These are phyloP conservation scores for Odocoileus virginianus DNA, from an alignment of 2,113 vertebrate species.

Conservation along the genomic window DNA sequence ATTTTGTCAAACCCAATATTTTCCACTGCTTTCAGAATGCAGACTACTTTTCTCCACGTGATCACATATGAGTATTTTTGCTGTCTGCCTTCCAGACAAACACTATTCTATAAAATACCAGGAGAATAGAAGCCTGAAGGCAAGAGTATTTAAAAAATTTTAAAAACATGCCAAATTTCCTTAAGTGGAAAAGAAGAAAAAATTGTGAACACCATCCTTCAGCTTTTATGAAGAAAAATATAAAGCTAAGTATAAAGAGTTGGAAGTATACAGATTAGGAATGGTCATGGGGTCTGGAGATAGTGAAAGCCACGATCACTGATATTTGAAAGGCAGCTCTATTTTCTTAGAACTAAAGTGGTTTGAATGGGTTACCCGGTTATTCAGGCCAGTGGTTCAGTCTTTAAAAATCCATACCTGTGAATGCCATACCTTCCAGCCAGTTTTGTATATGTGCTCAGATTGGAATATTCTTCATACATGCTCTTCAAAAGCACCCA, in stretches of 20 bases:
- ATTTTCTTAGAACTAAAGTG: background rate
- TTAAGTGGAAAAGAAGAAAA: background rate
- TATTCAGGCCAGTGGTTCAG: background rate
- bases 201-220: background rate
- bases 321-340: background rate
- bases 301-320: background rate
- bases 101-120: background rate
- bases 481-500: background rate
- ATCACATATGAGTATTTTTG: background rate
- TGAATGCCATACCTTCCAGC: background rate
- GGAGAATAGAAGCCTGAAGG: background rate
- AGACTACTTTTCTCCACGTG: background rate
- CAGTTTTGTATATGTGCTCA: background rate
- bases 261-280: background rate
- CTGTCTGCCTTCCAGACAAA: background rate
- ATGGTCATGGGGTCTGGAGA: background rate
- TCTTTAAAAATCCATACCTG: background rate
- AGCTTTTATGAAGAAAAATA: background rate
- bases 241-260: background rate
- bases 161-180: background rate
- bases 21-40: background rate
- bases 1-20: background rate
- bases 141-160: background rate
- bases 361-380: background rate
- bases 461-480: background rate